phyloP scores from a whole-genome alignment of 1,140 invertebrate species.

The Lysiphlebus fabarum region DNA sequence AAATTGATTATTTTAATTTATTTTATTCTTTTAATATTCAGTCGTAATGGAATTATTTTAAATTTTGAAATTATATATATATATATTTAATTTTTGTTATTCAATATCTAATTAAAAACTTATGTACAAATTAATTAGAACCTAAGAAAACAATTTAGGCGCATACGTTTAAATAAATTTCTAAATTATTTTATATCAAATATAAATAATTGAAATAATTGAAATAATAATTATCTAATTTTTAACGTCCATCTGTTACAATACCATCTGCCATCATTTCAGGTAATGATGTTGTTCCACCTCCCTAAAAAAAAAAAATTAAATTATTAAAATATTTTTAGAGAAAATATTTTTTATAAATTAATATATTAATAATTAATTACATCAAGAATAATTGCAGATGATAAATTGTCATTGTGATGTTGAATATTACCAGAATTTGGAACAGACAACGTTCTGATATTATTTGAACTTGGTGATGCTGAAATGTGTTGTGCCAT shows the following conservation, averaged over 20 bases:
- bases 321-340: too few relatives aligned
- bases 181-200: not conserved
- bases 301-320: conserved; percentile 31
- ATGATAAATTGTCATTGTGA: conserved; percentile 40
- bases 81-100: too few relatives aligned
- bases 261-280: conserved; percentile 42
- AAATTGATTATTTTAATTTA: too few relatives aligned
- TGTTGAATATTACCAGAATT: conserved; percentile 38
- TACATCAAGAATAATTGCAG: conserved; percentile 46
- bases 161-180: not conserved
- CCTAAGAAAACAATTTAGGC: not conserved
- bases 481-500: conserved; percentile 38
- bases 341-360: too few relatives aligned
- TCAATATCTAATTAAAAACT: not conserved
- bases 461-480: conserved; percentile 35
- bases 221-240: conserved; percentile 2
- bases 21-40: too few relatives aligned
- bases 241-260: conserved; percentile 33
- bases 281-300: conserved; percentile 32
- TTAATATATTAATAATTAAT: conserved; percentile 19
- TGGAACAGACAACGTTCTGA: conserved; percentile 40
- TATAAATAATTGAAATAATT: too few relatives aligned
- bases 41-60: too few relatives aligned
- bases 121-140: conserved; percentile 4
- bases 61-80: too few relatives aligned